Conservation (phyloP, 2,113 vertebrate genomes). For the Cisticola juncidis region DNA sequence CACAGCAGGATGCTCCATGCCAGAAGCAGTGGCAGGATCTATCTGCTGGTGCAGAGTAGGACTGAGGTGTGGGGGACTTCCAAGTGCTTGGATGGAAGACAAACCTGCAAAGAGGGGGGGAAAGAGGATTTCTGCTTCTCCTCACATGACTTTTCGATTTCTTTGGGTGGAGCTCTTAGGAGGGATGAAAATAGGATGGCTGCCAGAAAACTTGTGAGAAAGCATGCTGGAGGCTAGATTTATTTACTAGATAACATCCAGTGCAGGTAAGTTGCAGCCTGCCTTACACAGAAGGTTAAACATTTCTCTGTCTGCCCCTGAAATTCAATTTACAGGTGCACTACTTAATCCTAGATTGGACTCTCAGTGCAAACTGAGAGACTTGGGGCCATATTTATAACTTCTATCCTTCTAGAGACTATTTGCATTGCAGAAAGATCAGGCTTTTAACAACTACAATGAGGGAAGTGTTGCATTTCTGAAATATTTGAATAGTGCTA, state of each 20-base stretch:
- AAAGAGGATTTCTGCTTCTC: neutral
- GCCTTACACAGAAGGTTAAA: neutral
- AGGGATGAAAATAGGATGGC: neutral
- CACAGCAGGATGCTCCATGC: neutral
- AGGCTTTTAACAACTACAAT: neutral
- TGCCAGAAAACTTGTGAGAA: neutral
- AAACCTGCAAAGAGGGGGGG: neutral
- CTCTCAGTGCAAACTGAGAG: neutral
- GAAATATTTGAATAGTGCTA: neutral
- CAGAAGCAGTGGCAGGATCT: neutral
- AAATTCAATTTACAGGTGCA: neutral
- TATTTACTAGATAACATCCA: neutral
- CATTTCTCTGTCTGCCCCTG: neutral
- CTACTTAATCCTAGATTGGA: neutral
- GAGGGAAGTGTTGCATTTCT: neutral
- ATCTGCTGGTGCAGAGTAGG: neutral
- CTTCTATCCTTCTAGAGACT: neutral
- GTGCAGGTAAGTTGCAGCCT: neutral
- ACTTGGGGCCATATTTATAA: neutral
- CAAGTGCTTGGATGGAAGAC: neutral
- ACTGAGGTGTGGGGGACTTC: neutral
- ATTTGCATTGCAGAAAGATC: constrained; percentile 20
- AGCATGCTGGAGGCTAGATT: neutral
- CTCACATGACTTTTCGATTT: neutral
- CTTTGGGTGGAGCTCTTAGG: neutral